A percentile compares a stretch with the other conserved stretches of the same genome.
These are phyloP conservation scores for Berghia stephanieae DNA, from an alignment of 1,140 invertebrate species.

Conservation along the genomic window DNA sequence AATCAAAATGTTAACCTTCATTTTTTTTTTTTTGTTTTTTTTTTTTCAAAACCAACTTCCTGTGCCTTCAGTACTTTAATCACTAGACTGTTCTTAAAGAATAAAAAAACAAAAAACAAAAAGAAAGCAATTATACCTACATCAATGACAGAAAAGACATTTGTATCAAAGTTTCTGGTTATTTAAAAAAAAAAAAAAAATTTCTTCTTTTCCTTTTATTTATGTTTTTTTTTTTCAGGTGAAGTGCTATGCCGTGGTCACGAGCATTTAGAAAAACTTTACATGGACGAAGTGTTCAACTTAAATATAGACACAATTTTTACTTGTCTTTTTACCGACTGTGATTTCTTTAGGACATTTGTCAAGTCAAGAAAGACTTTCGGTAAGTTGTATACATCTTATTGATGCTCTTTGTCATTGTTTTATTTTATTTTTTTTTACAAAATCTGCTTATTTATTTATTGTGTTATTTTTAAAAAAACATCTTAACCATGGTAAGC, in stretches of 20 bases:
- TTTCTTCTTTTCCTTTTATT: neutral
- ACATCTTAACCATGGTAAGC: neutral
- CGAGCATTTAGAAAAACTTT: constrained; percentile 80
- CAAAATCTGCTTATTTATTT: neutral
- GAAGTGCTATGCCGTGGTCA: constrained; percentile 66
- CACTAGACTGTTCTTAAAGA: too few relatives aligned
- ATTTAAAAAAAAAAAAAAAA: constrained; percentile 10
- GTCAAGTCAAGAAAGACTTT: constrained; percentile 77
- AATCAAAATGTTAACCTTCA: too few relatives aligned
- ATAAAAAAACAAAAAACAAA: too few relatives aligned
- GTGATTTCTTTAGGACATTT: constrained; percentile 87
- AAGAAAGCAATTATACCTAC: too few relatives aligned
- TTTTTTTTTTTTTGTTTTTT: too few relatives aligned
- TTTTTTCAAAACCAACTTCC: too few relatives aligned
- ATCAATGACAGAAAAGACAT: too few relatives aligned
- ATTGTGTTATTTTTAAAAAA: neutral
- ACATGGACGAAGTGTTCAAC: constrained; percentile 76
- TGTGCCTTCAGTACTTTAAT: too few relatives aligned
- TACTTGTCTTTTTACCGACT: constrained; percentile 91
- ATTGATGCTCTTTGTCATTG: neutral
- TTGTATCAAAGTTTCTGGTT: neutral
- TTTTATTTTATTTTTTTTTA: neutral
- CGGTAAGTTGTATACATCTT: constrained; percentile 70
- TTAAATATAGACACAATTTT: constrained; percentile 87
- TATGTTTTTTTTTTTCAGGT: constrained; percentile 38